Conservation (phyloP, 1,140 invertebrate genomes). For the Cydia amplana region DNA sequence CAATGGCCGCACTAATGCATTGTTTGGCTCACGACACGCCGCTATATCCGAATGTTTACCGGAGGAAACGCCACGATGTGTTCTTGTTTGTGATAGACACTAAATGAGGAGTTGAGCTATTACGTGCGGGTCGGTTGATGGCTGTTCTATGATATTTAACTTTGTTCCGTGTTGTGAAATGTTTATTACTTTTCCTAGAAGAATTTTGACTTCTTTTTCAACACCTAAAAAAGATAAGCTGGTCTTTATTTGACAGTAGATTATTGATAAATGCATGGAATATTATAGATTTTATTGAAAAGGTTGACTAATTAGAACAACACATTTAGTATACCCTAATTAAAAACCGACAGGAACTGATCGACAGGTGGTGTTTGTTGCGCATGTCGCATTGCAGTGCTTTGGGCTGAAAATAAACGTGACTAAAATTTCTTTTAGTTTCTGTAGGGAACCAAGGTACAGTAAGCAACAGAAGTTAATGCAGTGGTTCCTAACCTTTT, state of each 20-base stretch:
- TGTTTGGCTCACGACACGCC: conserved; percentile 8
- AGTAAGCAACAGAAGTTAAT: too few species aligned
- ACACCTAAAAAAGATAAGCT: not conserved
- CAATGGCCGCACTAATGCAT: not conserved
- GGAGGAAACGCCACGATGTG: conserved; percentile 1
- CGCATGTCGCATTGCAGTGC: not conserved
- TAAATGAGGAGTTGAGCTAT: not conserved
- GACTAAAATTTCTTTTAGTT: too few species aligned
- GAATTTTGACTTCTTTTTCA: not conserved
- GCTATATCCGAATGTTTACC: conserved; percentile 23
- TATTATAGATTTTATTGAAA: not conserved
- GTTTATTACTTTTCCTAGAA: not conserved
- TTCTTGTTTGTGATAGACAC: not conserved
- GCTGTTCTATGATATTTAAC: not conserved
- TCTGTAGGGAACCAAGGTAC: too few species aligned
- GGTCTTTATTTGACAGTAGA: too few species aligned
- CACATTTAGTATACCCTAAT: not conserved
- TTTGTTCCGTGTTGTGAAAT: not conserved
- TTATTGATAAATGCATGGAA: not conserved
- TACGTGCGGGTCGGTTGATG: not conserved
- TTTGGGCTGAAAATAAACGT: too few species aligned
- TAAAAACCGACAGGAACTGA: not conserved
- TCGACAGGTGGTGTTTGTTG: not conserved
- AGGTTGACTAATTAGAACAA: too few species aligned
- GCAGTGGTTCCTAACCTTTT: too few species aligned